phyloP scores from a whole-genome alignment of 2,888 invertebrate genomes.

The Machimus rusticus region DNA sequence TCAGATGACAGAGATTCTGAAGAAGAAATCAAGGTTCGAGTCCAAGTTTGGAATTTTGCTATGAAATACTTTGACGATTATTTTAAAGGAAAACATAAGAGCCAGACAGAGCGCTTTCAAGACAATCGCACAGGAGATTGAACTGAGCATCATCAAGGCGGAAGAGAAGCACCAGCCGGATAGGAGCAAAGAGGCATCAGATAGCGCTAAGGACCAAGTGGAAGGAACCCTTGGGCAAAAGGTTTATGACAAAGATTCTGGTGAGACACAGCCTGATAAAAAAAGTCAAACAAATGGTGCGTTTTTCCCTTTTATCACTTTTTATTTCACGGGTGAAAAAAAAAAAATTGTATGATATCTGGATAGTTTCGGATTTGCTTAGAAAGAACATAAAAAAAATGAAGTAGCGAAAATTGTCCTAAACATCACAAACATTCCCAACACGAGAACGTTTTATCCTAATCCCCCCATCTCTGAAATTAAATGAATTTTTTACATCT shows the following conservation, averaged over 20 bases:
- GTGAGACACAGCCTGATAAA: slow-evolving; percentile 57
- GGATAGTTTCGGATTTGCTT: neutral
- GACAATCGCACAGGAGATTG: slow-evolving; percentile 46
- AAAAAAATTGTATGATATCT: neutral
- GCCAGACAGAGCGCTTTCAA: slow-evolving; percentile 45
- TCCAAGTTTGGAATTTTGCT: neutral
- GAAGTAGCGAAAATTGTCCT: neutral
- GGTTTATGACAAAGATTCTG: slow-evolving; percentile 55
- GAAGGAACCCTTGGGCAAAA: slow-evolving; percentile 45
- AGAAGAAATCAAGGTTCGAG: slow-evolving; percentile 74
- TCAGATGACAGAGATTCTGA: slow-evolving; percentile 70
- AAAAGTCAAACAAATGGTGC: slow-evolving; percentile 59
- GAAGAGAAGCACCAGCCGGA: slow-evolving; percentile 43
- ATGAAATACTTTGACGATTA: neutral
- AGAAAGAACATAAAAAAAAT: neutral
- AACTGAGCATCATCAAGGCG: slow-evolving; percentile 38
- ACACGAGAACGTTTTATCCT: neutral
- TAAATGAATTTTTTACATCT: slow-evolving; percentile 40
- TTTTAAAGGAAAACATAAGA: slow-evolving; percentile 44
- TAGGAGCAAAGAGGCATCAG: neutral
- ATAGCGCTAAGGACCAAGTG: slow-evolving; percentile 20
- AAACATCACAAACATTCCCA: neutral
- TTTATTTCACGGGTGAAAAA: slow-evolving; percentile 27
- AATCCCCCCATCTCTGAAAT: neutral
- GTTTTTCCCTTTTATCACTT: slow-evolving; percentile 49